phyloP scores from a whole-genome alignment of 2,888 invertebrate species.

The Dysmachus trigonus region DNA sequence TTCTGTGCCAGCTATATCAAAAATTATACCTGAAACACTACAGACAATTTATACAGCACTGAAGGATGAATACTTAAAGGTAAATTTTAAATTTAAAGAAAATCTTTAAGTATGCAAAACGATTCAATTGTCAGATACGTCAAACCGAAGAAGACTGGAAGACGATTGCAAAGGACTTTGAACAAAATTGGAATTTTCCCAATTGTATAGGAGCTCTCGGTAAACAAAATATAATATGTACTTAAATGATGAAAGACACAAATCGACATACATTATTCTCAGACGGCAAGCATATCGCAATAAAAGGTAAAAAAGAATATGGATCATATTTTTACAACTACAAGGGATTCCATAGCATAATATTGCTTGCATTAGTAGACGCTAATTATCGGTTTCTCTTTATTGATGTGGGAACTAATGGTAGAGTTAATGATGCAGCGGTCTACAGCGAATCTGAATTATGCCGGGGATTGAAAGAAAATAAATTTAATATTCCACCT shows the following conservation, averaged over 20 bases:
- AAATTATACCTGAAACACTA: neutral
- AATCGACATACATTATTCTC: neutral
- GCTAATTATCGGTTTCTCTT: conserved; percentile 42
- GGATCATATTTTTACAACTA: conserved; percentile 55
- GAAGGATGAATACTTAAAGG: conserved; percentile 19
- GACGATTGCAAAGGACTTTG: too few relatives aligned
- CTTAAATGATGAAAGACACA: too few relatives aligned
- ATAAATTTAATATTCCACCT: too few relatives aligned
- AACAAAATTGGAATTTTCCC: too few relatives aligned
- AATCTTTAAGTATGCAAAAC: too few relatives aligned
- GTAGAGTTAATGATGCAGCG: conserved; percentile 48
- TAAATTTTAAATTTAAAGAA: neutral
- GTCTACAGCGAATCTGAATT: neutral
- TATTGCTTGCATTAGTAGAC: conserved; percentile 51
- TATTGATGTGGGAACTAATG: conserved; percentile 47
- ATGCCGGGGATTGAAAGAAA: too few relatives aligned
- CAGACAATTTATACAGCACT: neutral
- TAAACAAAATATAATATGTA: too few relatives aligned
- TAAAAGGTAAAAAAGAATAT: conserved; percentile 52
- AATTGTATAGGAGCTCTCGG: too few relatives aligned
- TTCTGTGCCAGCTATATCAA: neutral
- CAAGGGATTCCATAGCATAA: conserved; percentile 53
- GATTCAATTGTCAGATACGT: too few relatives aligned
- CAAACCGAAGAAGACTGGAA: too few relatives aligned
- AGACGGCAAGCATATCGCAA: conserved; percentile 56